Conservation (phyloP, 2,113 vertebrate species). For the Fregetta grallaria region DNA sequence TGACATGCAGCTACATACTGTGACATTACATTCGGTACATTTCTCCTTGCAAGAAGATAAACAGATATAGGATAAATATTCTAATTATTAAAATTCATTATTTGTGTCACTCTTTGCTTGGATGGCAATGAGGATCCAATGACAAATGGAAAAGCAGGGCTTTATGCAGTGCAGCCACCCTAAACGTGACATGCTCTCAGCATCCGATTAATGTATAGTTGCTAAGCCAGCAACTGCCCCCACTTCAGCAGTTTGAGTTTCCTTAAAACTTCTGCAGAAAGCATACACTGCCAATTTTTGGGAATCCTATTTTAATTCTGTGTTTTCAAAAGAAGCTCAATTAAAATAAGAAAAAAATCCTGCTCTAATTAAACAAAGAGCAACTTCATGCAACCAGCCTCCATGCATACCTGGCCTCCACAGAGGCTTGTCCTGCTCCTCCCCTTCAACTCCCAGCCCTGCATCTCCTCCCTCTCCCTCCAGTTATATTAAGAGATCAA, state of each 20-base stretch:
- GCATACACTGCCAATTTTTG: background rate
- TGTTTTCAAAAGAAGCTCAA: background rate
- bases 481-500: background rate
- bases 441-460: background rate
- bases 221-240: background rate
- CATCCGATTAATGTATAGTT: background rate
- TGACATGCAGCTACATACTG: background rate
- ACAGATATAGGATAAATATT: background rate
- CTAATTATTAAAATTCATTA: background rate
- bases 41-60: background rate
- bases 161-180: background rate
- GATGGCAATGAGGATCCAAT: background rate
- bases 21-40: background rate
- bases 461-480: background rate
- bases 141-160: background rate
- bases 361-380: background rate
- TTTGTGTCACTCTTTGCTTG: background rate
- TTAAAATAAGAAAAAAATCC: background rate
- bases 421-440: background rate
- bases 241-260: background rate
- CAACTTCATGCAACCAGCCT: background rate
- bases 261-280: background rate
- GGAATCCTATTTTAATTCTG: background rate
- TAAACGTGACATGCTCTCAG: background rate
- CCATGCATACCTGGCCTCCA: background rate